A percentile compares a stretch with the other conserved stretches of the same genome.
phyloP scores from a whole-genome alignment of 2,113 vertebrate genomes.

The Sylvia atricapilla region DNA sequence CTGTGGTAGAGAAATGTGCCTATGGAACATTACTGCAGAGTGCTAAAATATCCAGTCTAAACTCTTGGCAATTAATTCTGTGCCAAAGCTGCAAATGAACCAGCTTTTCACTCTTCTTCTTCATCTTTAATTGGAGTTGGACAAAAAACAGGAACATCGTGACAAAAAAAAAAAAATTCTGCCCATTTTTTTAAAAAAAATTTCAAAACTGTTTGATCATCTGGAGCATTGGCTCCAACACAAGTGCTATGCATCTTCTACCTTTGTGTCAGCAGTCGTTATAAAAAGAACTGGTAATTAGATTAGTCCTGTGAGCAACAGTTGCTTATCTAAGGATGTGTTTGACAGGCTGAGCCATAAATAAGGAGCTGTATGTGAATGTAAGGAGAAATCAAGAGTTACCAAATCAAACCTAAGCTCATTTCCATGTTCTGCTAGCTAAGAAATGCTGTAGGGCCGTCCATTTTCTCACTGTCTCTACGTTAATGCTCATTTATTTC shows the following conservation, averaged over 20 bases:
- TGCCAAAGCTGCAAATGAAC: conserved; percentile 23
- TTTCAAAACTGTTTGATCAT: conserved; percentile 44
- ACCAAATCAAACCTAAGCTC: conserved; percentile 2
- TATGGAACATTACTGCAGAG: neutral
- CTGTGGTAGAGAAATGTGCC: neutral
- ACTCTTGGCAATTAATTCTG: conserved; percentile 30
- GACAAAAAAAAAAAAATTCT: conserved; percentile 35
- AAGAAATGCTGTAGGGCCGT: neutral
- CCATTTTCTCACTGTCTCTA: neutral
- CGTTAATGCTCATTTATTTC: neutral
- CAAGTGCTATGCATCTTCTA: conserved; percentile 29
- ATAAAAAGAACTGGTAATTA: conserved; percentile 55
- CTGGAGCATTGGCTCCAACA: conserved; percentile 39
- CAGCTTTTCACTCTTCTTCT: conserved; percentile 41
- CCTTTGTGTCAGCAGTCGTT: conserved; percentile 47
- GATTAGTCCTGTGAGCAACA: conserved; percentile 45
- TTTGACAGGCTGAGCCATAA: conserved; percentile 55
- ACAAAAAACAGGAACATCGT: conserved; percentile 46
- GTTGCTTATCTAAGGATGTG: conserved; percentile 46
- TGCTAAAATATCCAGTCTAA: neutral
- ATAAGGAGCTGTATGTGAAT: conserved; percentile 25
- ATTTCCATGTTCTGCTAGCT: neutral
- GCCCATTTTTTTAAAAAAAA: neutral
- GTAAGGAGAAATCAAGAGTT: conserved; percentile 14
- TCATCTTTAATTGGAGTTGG: conserved; percentile 57